Conservation (phyloP, 2,113 vertebrate species). For the Urocynchramus pylzowi region DNA sequence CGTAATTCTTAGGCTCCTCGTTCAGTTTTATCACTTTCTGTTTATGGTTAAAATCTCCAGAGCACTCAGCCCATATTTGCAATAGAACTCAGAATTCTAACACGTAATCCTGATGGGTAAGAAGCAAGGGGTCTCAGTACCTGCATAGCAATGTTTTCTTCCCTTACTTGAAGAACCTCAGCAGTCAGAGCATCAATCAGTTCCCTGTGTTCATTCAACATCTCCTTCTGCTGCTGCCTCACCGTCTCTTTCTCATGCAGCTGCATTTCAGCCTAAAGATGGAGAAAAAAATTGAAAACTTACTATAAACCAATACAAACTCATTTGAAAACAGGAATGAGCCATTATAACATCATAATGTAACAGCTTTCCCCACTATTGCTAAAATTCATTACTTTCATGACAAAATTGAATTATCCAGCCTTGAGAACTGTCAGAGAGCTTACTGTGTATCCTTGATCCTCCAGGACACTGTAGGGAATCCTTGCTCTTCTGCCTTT, state of each 20-base stretch:
- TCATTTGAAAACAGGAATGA: background rate
- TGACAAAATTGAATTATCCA: background rate
- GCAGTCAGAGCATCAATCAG: slow-evolving; percentile 89
- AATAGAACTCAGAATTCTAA: background rate
- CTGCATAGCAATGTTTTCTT: slow-evolving; percentile 77
- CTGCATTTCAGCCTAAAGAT: slow-evolving; percentile 77
- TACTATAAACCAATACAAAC: background rate
- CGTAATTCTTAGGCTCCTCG: background rate
- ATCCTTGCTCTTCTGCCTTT: background rate
- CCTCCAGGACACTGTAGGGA: background rate
- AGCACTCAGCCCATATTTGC: background rate
- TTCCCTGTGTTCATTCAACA: slow-evolving; percentile 79
- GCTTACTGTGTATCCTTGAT: background rate
- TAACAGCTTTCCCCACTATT: background rate
- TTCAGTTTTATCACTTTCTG: background rate
- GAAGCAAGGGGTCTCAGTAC: slow-evolving; percentile 48
- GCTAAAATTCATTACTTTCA: background rate
- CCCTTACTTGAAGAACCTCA: slow-evolving; percentile 83
- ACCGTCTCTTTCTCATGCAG: slow-evolving; percentile 66
- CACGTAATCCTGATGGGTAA: background rate
- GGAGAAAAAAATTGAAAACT: background rate
- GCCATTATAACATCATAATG: background rate
- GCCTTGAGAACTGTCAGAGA: background rate
- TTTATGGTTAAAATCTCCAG: background rate
- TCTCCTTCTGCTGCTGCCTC: slow-evolving; percentile 72